These are phyloP conservation scores for Synanceia verrucosa DNA, from an alignment of 2,797 vertebrate species.

Conservation along the genomic window DNA sequence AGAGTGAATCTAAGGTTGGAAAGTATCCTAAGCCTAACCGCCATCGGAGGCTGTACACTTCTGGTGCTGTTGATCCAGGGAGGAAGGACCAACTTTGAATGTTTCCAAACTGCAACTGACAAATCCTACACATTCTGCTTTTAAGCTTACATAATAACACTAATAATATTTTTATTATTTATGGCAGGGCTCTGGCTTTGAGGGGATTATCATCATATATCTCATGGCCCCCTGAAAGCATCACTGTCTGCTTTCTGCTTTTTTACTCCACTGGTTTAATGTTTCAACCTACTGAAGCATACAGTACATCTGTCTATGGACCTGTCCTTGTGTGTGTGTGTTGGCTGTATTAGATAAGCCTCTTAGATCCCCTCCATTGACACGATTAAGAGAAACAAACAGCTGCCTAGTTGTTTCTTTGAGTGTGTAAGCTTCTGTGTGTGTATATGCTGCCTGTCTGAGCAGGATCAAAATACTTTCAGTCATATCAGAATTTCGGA, in stretches of 20 bases:
- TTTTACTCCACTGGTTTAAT: constrained; percentile 25
- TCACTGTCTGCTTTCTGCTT: constrained; percentile 18
- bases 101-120: neutral
- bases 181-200: constrained; percentile 15
- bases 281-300: constrained; percentile 35
- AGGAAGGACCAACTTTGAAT: too few relatives aligned
- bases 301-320: constrained; percentile 26
- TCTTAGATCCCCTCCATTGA: constrained; percentile 65
- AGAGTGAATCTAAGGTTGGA: neutral
- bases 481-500: constrained; percentile 29
- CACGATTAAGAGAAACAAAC: constrained; percentile 64
- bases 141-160: neutral
- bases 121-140: neutral
- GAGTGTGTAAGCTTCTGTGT: constrained; percentile 19
- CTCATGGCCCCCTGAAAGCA: constrained; percentile 38
- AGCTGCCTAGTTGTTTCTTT: constrained; percentile 45
- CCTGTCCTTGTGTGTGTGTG: constrained; percentile 30
- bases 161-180: neutral
- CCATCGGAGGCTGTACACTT: too few relatives aligned
- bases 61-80: too few relatives aligned
- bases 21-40: too few relatives aligned
- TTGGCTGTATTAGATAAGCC: constrained; percentile 67
- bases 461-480: constrained; percentile 37
- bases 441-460: constrained; percentile 9
- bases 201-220: constrained; percentile 46